phyloP scores from a whole-genome alignment of 1,140 invertebrate genomes.

The Rhagoletis pomonella region DNA sequence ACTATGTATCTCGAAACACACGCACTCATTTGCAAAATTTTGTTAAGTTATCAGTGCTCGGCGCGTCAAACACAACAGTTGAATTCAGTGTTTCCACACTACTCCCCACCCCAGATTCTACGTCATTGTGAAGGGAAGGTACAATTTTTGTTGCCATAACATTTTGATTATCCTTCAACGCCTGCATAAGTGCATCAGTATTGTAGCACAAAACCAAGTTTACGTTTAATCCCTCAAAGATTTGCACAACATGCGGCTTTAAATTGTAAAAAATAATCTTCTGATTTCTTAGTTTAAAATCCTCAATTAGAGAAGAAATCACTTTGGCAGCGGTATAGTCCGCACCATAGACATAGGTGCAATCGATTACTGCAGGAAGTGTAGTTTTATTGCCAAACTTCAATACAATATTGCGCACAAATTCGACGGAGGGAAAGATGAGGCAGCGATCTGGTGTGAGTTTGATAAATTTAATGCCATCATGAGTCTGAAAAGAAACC shows the following conservation, averaged over 20 bases:
- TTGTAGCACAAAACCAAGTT: conserved; percentile 85
- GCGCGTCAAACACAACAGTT: not conserved
- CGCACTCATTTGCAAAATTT: not conserved
- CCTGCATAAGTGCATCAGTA: conserved; percentile 81
- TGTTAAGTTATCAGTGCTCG: not conserved
- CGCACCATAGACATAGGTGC: conserved; percentile 87
- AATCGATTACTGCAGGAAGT: conserved; percentile 88
- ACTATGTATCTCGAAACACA: too few relatives aligned
- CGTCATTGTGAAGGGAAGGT: not conserved
- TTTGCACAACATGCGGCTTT: conserved; percentile 85
- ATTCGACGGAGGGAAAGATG: conserved; percentile 92
- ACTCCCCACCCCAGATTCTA: not conserved
- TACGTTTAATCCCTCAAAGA: conserved; percentile 84
- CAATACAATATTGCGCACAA: conserved; percentile 85
- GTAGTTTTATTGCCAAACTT: conserved; percentile 82
- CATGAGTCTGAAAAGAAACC: conserved; percentile 76
- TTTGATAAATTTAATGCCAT: conserved; percentile 84
- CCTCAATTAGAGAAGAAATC: conserved; percentile 80
- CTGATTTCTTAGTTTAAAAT: conserved; percentile 83
- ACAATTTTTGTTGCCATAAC: not conserved
- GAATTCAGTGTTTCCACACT: not conserved
- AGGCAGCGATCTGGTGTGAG: conserved; percentile 89
- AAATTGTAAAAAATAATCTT: conserved; percentile 87
- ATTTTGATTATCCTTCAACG: conserved; percentile 63
- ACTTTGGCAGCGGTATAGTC: conserved; percentile 88